Conservation (phyloP, 2,888 invertebrate genomes). For the Blastobasis lacticolella region DNA sequence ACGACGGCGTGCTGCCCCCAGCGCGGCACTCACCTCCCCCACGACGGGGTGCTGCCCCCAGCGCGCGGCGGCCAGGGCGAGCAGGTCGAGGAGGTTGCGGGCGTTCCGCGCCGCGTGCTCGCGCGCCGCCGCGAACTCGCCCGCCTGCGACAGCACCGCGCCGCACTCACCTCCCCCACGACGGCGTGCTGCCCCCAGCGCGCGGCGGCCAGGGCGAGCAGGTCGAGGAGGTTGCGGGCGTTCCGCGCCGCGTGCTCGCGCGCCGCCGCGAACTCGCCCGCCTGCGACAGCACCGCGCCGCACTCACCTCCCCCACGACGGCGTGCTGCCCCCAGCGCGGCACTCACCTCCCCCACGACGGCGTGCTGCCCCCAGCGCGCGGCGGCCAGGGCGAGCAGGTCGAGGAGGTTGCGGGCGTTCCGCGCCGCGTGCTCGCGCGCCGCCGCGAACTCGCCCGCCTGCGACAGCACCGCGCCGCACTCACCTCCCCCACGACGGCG, state of each 20-base stretch:
- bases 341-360: neutral
- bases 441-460: neutral
- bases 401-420: neutral
- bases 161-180: slow-evolving; percentile 3
- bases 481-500: neutral
- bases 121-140: neutral
- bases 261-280: slow-evolving; percentile 89
- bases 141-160: neutral
- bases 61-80: neutral
- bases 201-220: slow-evolving; percentile 89
- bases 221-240: slow-evolving; percentile 92
- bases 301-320: slow-evolving; percentile 92
- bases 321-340: neutral
- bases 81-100: neutral
- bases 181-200: slow-evolving; percentile 86
- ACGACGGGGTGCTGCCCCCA: neutral
- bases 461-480: too few species aligned
- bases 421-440: neutral
- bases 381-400: neutral
- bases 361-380: neutral
- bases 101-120: neutral
- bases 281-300: slow-evolving; percentile 95
- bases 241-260: slow-evolving; percentile 89
- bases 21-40: neutral
- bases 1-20: too few species aligned